Base-by-base conservation (phyloP, 1,140 invertebrate species). In the Heliconius nattereri region DNA sequence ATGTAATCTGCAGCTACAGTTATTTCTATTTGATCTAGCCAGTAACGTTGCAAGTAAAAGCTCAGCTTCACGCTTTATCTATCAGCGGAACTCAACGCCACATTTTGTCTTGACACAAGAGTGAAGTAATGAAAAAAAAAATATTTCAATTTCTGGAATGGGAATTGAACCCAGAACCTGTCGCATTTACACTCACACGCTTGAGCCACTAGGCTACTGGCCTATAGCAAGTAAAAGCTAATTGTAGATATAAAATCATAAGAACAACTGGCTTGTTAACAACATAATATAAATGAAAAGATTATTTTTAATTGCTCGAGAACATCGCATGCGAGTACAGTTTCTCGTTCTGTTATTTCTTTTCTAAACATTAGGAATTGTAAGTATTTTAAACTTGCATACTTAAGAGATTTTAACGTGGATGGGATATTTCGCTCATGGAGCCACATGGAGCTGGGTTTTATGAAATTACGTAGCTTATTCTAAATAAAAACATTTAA, bases 311-410 rank as follows among this genome's bases (percentile, higher is more conserved):
- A 60, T 60, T 26, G 60, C 26, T 5, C 3, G 20, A 66, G 60
- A 13, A 29, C n/a, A 66, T 66, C 26, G 60, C 26, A 66, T 66
- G 11, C 26, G 26, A 23, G 8, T 29, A 66, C 60, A 23, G 26
- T 66, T 66, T 66, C 60, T 66, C 60, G 26, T 29, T n/a, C 9
- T 66, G 60, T 66, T 66, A 66, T 66, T 66, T 29, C 60, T 66
- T 66, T 66, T 66, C 60, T 66, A 66, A 66, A 66, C 26, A 66
- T 26, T 66, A 66, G 60, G 29, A 66, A 66, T 66, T 66, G 60
- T 66, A 66, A 66, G 60, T 66, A 66, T 66, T 66, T 66, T 66
- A 66, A 66, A 66, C 13, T 66, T 66, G 60, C 26, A 66, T 66
- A 29, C 60, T 66, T 66, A 66, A 66, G 23, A 66, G 60, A 66